A percentile compares a stretch with the other conserved stretches of the same genome.
phyloP scores from a whole-genome alignment of 2,113 vertebrate genomes.

The Crotalus helleri region DNA sequence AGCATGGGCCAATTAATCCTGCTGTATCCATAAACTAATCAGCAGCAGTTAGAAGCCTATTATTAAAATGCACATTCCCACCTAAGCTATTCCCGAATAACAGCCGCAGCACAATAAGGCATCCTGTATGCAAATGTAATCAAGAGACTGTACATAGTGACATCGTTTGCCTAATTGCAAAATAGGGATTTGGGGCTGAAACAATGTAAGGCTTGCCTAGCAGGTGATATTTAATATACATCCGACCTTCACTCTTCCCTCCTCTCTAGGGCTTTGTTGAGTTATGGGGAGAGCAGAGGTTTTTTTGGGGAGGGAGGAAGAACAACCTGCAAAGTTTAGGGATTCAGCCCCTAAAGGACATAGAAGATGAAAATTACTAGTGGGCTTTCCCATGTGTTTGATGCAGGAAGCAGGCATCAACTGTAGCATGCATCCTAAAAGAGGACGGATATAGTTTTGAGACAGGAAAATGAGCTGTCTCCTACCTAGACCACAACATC shows the following conservation, averaged over 20 bases:
- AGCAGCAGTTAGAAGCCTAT: not conserved
- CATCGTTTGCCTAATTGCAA: constrained; percentile 17
- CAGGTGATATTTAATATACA: not conserved
- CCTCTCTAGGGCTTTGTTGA: not conserved
- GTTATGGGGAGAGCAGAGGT: not conserved
- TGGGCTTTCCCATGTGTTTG: not conserved
- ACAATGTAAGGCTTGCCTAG: not conserved
- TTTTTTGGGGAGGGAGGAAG: not conserved
- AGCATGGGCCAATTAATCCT: not conserved
- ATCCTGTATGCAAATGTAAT: constrained; percentile 39
- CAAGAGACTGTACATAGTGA: constrained; percentile 11
- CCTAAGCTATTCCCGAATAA: not conserved
- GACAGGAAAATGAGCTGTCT: not conserved
- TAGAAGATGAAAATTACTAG: not conserved
- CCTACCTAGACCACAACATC: not conserved
- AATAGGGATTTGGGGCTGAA: not conserved
- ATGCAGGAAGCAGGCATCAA: not conserved
- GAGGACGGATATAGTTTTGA: not conserved
- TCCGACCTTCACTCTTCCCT: not conserved
- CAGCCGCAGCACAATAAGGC: not conserved
- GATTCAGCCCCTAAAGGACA: not conserved
- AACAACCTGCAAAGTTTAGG: not conserved
- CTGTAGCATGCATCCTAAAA: not conserved
- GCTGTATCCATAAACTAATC: constrained; percentile 36
- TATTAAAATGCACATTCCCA: constrained; percentile 36